Percentiles rank a stretch among this genome's conserved stretches.
Evolutionary conservation across 2,113 vertebrate genomes (phyloP).

Genomic region (Stomatorhinus ivindoensis): DNA sequence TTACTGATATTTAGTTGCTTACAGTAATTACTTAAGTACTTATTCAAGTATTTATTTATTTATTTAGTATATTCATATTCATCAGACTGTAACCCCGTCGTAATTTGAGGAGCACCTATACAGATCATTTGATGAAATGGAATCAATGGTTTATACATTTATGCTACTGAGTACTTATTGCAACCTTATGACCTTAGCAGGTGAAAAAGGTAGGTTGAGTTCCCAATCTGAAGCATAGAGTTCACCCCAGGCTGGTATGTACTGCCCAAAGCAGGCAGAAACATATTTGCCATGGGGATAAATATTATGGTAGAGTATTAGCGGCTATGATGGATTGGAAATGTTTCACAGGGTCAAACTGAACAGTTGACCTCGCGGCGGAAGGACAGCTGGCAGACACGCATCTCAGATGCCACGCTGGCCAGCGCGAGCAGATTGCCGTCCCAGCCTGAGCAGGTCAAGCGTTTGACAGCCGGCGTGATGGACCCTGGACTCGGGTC

Average conservation of each 20-base stretch:
- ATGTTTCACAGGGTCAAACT: constrained; percentile 36
- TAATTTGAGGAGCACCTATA: neutral
- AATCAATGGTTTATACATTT: neutral
- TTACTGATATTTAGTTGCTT: neutral
- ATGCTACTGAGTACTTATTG: neutral
- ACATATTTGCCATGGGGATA: neutral
- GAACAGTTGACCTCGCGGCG: constrained; percentile 21
- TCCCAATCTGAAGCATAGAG: neutral
- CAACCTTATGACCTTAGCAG: neutral
- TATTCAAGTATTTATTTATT: neutral
- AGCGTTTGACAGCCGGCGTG: neutral
- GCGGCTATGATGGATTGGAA: constrained; percentile 17
- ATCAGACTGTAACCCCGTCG: neutral
- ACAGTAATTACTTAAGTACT: neutral
- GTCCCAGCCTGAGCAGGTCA: neutral
- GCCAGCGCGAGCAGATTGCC: constrained; percentile 33
- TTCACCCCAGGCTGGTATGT: neutral
- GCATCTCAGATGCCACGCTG: constrained; percentile 31
- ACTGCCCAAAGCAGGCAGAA: neutral
- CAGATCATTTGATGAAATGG: neutral
- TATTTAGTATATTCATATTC: neutral
- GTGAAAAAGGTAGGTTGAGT: neutral
- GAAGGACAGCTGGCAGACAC: constrained; percentile 6
- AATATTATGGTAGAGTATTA: neutral
- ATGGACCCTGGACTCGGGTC: neutral